phyloP scores from a whole-genome alignment of 2,113 vertebrate species.

The Micronycteris hirsuta region DNA sequence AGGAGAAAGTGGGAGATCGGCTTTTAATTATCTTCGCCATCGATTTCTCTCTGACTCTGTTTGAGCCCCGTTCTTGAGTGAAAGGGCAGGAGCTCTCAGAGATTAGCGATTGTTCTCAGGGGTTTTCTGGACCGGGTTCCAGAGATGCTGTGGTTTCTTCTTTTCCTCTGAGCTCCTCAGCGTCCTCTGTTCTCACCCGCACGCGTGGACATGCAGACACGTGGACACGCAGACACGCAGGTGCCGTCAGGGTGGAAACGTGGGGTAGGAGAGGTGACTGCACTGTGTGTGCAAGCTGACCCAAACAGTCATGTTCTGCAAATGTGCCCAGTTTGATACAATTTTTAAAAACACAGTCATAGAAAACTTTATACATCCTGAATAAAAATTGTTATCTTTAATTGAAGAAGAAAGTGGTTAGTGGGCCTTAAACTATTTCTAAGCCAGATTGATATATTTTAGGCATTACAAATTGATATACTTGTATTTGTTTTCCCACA shows the following conservation, averaged over 20 bases:
- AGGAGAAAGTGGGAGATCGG: constrained; percentile 38
- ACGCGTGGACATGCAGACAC: background rate
- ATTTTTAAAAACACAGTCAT: background rate
- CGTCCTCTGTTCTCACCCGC: background rate
- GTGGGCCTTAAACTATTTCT: background rate
- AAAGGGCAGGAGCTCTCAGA: background rate
- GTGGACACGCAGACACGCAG: too few species aligned
- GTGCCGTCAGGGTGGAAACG: too few species aligned
- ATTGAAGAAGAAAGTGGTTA: background rate
- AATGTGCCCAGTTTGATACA: background rate
- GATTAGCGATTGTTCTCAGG: background rate
- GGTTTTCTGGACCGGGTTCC: background rate
- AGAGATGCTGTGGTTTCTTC: background rate
- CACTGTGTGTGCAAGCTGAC: background rate
- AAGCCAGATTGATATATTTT: background rate
- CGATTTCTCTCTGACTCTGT: constrained; percentile 43
- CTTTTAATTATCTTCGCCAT: constrained; percentile 59
- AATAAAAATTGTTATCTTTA: background rate
- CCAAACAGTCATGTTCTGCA: background rate
- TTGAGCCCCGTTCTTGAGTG: background rate
- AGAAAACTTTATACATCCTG: background rate
- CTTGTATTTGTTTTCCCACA: background rate
- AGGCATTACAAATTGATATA: background rate
- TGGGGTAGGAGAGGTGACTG: too few species aligned
- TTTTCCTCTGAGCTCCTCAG: background rate